A percentile compares a stretch with the other conserved stretches of the same genome.
phyloP scores from a whole-genome alignment of 2,888 invertebrate species.

The Nomada fucata region DNA sequence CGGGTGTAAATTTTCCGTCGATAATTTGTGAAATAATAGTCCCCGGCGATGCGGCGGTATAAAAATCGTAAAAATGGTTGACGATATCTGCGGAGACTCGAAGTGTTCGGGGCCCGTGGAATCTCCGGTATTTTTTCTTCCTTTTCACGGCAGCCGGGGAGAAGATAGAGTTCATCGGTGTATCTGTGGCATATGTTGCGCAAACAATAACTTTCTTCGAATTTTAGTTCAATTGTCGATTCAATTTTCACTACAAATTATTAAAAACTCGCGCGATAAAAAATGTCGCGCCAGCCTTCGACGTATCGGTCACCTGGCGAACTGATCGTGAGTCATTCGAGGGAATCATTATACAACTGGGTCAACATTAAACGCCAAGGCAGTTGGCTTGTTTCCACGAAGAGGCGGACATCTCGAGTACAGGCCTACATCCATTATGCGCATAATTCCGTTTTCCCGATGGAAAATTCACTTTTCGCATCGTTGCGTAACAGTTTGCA shows the following conservation, averaged over 20 bases:
- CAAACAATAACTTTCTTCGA: too few relatives aligned
- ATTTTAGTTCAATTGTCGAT: too few relatives aligned
- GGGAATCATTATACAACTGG: conserved; percentile 13
- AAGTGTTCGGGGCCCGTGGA: too few relatives aligned
- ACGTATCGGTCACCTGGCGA: not conserved
- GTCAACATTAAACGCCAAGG: not conserved
- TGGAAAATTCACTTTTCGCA: conserved; percentile 25
- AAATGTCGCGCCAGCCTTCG: not conserved
- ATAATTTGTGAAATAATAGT: not conserved
- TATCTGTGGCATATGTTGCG: too few relatives aligned
- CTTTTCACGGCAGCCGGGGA: too few relatives aligned
- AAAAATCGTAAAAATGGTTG: not conserved
- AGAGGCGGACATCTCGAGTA: not conserved
- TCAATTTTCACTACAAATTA: too few relatives aligned
- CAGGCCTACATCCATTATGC: not conserved
- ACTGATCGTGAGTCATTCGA: not conserved
- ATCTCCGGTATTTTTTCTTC: too few relatives aligned
- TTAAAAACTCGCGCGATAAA: not conserved
- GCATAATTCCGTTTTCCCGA: not conserved
- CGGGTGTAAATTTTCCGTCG: not conserved
- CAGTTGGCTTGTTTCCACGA: not conserved
- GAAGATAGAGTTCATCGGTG: too few relatives aligned
- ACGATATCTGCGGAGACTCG: not conserved
- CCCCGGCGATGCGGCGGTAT: not conserved
- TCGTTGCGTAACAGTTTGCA: conserved; percentile 15